Base-by-base conservation (phyloP, 2,888 invertebrate species). In the Aspidiotus rigidus region DNA sequence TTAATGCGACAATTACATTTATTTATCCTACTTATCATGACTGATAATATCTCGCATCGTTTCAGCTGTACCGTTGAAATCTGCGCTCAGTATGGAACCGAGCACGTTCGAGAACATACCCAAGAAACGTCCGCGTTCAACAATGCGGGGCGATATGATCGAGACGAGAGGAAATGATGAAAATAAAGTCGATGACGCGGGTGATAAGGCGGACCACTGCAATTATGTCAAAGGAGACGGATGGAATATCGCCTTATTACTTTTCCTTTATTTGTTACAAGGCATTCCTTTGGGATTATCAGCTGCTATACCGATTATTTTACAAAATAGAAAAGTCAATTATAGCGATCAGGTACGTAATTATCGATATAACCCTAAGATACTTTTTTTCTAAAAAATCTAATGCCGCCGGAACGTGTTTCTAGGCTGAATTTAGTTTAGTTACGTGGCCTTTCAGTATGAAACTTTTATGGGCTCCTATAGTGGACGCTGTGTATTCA, bases 401-500 rank as follows among this genome's bases (percentile, higher is more conserved):
- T 56, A 17, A n/a, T 11, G 39, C 7, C 2, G 2, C 7, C 7
- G 57, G 10, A 28, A 57, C 11, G n/a, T 49, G 49, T 49, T 9
- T 7, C 28, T 77, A 88, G 88, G 91, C 91, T 15, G 89, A 90
- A 77, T 91, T 95, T 78, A 96, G 96, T 80, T 90, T 95, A 76
- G 93, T 91, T 0, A 87, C 87, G 75, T 96, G 95, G 94, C 95
- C 95, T 0, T 91, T 90, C 75, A 86, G 86, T 74, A 76, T 98
- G 59, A 99, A 99, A 79, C 80, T 99, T 59, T 77, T 99, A 70
- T 99, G 99, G 99, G 99, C 99, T 0, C 99, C 99, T 1, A 85
- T 99, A 74, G 97, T 99, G 7, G 99, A 99, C 80, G 89, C 96
- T 0, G 78, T 95, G 61, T 99, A 89, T 77, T 86, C 87, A 73